phyloP scores from a whole-genome alignment of 2,888 invertebrate species.

The Folsomia manolachei region DNA sequence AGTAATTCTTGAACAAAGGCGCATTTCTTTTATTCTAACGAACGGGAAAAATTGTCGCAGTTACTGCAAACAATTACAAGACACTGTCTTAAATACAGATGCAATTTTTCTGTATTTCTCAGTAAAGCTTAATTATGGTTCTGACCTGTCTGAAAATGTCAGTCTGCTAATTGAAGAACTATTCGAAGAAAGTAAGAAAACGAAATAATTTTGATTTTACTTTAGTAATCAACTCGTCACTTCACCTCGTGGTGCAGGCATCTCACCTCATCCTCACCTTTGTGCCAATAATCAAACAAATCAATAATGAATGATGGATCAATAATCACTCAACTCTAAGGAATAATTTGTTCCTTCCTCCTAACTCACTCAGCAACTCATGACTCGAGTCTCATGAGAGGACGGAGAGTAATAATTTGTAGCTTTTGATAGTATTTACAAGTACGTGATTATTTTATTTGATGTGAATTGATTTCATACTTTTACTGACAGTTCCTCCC shows the following conservation, averaged over 20 bases:
- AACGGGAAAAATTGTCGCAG: too few relatives aligned
- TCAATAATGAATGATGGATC: background rate
- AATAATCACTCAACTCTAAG: background rate
- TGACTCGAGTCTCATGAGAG: background rate
- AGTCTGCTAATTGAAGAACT: too few relatives aligned
- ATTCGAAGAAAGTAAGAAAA: too few relatives aligned
- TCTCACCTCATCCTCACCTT: background rate
- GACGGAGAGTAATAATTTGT: background rate
- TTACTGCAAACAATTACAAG: too few relatives aligned
- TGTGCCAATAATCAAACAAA: background rate
- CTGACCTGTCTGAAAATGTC: too few relatives aligned
- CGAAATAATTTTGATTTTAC: background rate
- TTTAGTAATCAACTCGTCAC: background rate
- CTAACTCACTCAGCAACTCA: background rate
- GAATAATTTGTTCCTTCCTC: background rate
- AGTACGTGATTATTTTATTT: background rate
- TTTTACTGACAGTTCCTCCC: conserved; percentile 2
- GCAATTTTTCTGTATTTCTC: too few relatives aligned
- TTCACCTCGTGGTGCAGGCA: too few relatives aligned
- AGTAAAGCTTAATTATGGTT: background rate
- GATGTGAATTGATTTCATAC: conserved; percentile 7
- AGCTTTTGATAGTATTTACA: background rate
- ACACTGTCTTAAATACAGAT: too few relatives aligned
- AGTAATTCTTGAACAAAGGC: too few relatives aligned
- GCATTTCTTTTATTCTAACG: too few relatives aligned